Conservation (phyloP, 2,797 vertebrate genomes). For the Hydrolagus colliei region DNA sequence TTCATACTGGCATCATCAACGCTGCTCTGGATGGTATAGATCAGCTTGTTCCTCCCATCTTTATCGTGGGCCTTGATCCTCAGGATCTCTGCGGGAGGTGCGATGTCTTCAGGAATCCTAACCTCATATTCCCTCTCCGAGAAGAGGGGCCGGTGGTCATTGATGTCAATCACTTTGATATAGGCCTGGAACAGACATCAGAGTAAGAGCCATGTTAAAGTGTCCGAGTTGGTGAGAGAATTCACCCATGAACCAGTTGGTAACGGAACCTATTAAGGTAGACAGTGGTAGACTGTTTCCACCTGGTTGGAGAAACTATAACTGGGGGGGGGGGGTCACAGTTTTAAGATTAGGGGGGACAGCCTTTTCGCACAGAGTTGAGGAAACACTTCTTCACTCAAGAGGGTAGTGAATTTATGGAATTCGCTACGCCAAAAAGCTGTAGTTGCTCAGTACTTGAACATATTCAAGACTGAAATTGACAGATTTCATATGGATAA, state of each 20-base stretch:
- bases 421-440: too few species aligned
- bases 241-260: slow-evolving; percentile 39
- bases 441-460: too few species aligned
- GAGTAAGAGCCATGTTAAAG: neutral
- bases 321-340: too few species aligned
- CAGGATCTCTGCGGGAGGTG: slow-evolving; percentile 75
- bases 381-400: too few species aligned
- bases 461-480: too few species aligned
- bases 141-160: slow-evolving; percentile 83
- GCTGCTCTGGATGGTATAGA: slow-evolving; percentile 82
- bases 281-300: too few species aligned
- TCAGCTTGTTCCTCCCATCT: slow-evolving; percentile 72
- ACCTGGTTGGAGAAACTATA: too few species aligned
- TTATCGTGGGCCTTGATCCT: slow-evolving; percentile 72
- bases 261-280: neutral
- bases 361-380: too few species aligned
- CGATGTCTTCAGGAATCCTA: slow-evolving; percentile 76
- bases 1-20: slow-evolving; percentile 66
- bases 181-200: slow-evolving; percentile 62
- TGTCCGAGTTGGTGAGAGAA: slow-evolving; percentile 37
- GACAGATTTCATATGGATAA: too few species aligned
- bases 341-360: too few species aligned
- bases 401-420: too few species aligned
- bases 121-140: slow-evolving; percentile 66
- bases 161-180: slow-evolving; percentile 79